Conservation (phyloP, 2,797 vertebrate genomes). For the Characodon lateralis region DNA sequence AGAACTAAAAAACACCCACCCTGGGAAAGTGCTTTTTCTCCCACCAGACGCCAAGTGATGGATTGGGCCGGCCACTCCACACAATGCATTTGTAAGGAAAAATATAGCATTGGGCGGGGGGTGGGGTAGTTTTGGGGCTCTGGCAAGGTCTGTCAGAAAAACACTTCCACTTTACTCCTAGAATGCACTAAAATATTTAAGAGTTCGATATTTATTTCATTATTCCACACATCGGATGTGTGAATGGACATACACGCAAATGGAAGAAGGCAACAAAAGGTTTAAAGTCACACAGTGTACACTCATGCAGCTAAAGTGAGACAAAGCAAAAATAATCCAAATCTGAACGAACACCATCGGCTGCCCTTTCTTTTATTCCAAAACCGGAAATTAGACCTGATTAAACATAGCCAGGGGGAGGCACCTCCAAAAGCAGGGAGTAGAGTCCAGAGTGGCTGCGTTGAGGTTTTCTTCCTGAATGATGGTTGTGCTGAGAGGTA, state of each 20-base stretch:
- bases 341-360: slow-evolving; percentile 2
- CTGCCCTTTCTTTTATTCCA: neutral
- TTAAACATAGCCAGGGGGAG: slow-evolving; percentile 46
- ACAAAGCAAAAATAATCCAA: slow-evolving; percentile 31
- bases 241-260: slow-evolving; percentile 68
- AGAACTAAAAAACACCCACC: slow-evolving; percentile 80
- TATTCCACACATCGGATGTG: slow-evolving; percentile 72
- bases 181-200: slow-evolving; percentile 81
- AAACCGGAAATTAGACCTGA: slow-evolving; percentile 42
- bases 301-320: slow-evolving; percentile 10
- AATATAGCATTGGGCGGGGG: slow-evolving; percentile 16
- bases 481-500: slow-evolving; percentile 62
- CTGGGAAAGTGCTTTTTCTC: slow-evolving; percentile 84
- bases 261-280: slow-evolving; percentile 65
- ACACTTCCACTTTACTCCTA: slow-evolving; percentile 81
- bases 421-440: slow-evolving; percentile 47
- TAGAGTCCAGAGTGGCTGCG: slow-evolving; percentile 31
- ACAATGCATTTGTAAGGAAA: slow-evolving; percentile 81
- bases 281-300: slow-evolving; percentile 39
- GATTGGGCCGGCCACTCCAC: slow-evolving; percentile 75
- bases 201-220: slow-evolving; percentile 77
- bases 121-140: slow-evolving; percentile 5
- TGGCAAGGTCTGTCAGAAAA: slow-evolving; percentile 78
- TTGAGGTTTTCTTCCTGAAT: slow-evolving; percentile 56
- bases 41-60: slow-evolving; percentile 78